Base-by-base conservation (phyloP, 2,797 vertebrate species). In the Sebastes vulpes region DNA sequence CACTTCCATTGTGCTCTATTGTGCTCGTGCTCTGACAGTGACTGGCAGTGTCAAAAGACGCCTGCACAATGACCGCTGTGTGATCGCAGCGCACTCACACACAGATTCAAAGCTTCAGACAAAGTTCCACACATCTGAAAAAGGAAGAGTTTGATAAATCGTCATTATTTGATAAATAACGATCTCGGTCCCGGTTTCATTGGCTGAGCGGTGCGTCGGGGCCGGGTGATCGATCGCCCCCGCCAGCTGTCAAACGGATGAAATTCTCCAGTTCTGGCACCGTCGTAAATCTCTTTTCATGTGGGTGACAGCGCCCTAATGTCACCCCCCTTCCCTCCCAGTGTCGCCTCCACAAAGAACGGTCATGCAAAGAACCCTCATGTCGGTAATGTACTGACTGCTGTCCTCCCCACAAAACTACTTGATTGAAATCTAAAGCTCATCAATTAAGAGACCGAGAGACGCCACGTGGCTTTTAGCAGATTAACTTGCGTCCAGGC, bases 271-370 rank as follows among this genome's bases (percentile, higher is more conserved):
- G 57, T 58, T 84, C 70, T 84, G 88, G 85, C 88, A 78, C 65
- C 6, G 48, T 81, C 76, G 21, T 94, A 87, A 93, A 93, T 94
- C 93, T 94, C 74, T 26, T 82, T 69, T 78, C 74, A 72, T 58
- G 64, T 65, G 63, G 65, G 66, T 81, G 90, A 91, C 80, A 72
- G 78, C 23, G 26, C 61, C 60, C 82, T 89, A 77, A 88, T 84
- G 86, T 76, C 67, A 79, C 71, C 77, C 21, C 8, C 60, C 60
- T 35, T 10, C 32, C 32, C 32, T 11, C 32, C 32, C 69, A 28
- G 48, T 53, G 29, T 35, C 67, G 28, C 75, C 59, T 68, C 42
- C 58, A 64, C 79, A 82, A 77, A 81, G 80, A 75, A 71, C 50
- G 59, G 71, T 66, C 82, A 79, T 66, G 68, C 74, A 66, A 71